Conservation (phyloP, 2,888 invertebrate species). For the Pollenia griseotomentosa region DNA sequence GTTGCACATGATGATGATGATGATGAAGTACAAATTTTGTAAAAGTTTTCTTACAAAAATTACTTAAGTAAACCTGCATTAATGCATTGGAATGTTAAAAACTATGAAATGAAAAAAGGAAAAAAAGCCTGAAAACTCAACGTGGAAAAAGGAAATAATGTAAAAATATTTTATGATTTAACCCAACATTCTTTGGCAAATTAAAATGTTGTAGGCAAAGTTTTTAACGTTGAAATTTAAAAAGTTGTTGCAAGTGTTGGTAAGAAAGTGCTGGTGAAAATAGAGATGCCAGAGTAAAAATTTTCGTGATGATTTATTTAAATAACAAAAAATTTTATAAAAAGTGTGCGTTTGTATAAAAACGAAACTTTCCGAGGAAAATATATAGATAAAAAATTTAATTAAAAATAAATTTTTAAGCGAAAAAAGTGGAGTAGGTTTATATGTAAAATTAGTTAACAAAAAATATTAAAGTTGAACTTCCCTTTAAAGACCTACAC, state of each 20-base stretch:
- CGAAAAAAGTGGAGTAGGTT: background rate
- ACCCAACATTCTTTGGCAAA: slow-evolving; percentile 60
- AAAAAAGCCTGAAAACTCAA: background rate
- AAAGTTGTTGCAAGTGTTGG: slow-evolving; percentile 5
- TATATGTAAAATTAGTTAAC: too few relatives aligned
- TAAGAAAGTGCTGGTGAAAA: background rate
- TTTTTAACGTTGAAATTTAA: slow-evolving; percentile 38
- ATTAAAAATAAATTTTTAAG: too few relatives aligned
- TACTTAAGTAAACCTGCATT: slow-evolving; percentile 71
- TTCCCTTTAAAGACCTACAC: too few relatives aligned
- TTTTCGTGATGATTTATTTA: background rate
- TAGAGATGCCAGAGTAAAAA: background rate
- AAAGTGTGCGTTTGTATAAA: too few relatives aligned
- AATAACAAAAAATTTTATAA: too few relatives aligned
- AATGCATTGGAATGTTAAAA: slow-evolving; percentile 58
- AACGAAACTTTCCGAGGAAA: too few relatives aligned
- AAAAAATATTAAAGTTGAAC: too few relatives aligned
- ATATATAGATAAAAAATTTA: too few relatives aligned
- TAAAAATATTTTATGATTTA: slow-evolving; percentile 53
- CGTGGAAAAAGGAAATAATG: slow-evolving; percentile 19
- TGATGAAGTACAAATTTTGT: slow-evolving; percentile 26
- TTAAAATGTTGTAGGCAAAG: slow-evolving; percentile 66
- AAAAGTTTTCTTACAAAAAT: slow-evolving; percentile 61
- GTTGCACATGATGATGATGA: slow-evolving; percentile 1
- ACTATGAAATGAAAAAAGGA: background rate